Evolutionary conservation across 1,140 invertebrate genomes (phyloP), one percentile per base, ranked within the genome.

Genomic region (Leptinotarsa undecemlineata): DNA sequence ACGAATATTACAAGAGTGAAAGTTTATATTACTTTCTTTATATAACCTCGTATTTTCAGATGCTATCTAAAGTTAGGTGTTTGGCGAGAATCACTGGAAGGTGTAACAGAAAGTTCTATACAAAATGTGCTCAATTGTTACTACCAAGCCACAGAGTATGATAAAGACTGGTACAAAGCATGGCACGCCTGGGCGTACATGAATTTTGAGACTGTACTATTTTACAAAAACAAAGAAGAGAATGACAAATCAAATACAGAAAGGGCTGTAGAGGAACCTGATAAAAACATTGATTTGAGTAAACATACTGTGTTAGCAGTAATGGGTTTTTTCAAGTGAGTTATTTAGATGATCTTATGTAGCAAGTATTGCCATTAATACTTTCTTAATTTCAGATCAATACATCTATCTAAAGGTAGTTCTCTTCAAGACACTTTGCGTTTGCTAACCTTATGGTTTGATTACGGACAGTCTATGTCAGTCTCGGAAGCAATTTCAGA

Each of bases 101-200:
- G 94, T 1, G 90, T 95, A 2, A 94, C 92, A 61, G 92, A 95
- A 78, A 78, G 76, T 57, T 95, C 95, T 0, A 95, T 97, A 68
- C 91, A 92, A 0, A 90, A 91, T 19, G 94, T 98, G 1, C 85
- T 99, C 4, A 90, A 93, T 26, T 97, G 92, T 78, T 99, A 97
- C 82, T 89, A 90, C 47, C 89, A 92, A 42, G 96, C 98, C 0
- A 98, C 96, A 3, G 92, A 94, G 78, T 91, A 96, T 80, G 95
- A 99, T 84, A 89, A 92, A 1, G 89, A 90, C 60, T 96, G 94
- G 92, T 97, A 96, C 81, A 95, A 99, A 89, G 98, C 98, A 1
- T 99, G 98, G 96, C 98, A 99, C 86, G 91, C 96, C 3, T 98
- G 95, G 90, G 98, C 98, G 0, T 98, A 97, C 79, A 98, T 97